Conservation (phyloP, 2,888 invertebrate species). For the Chironomus tentans region DNA sequence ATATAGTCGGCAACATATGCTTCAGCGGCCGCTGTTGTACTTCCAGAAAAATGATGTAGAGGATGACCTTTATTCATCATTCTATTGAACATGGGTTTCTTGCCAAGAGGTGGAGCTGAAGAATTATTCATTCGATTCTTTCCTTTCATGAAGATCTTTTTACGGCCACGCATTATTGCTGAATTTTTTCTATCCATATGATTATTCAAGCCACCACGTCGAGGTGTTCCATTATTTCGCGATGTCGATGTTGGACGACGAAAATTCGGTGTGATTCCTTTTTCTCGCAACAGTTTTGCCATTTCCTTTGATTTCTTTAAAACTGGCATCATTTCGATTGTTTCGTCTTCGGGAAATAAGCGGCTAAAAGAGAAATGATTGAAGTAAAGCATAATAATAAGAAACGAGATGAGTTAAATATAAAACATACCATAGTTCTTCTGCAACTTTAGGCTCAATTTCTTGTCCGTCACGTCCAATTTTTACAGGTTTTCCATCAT, state of each 20-base stretch:
- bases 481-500: slow-evolving; percentile 96
- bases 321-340: slow-evolving; percentile 81
- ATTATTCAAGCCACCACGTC: slow-evolving; percentile 32
- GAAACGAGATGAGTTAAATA: slow-evolving; percentile 19
- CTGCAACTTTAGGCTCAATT: slow-evolving; percentile 91
- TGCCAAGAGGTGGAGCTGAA: neutral
- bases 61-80: slow-evolving; percentile 20
- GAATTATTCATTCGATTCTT: neutral
- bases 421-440: slow-evolving; percentile 61
- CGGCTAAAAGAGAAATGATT: slow-evolving; percentile 40
- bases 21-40: slow-evolving; percentile 63
- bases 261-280: slow-evolving; percentile 46
- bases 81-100: slow-evolving; percentile 21
- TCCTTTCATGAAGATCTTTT: slow-evolving; percentile 45
- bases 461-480: slow-evolving; percentile 99
- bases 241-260: slow-evolving; percentile 36
- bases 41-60: slow-evolving; percentile 31
- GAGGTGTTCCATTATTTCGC: slow-evolving; percentile 37
- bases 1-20: slow-evolving; percentile 84
- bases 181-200: slow-evolving; percentile 12
- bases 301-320: slow-evolving; percentile 77
- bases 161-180: slow-evolving; percentile 37
- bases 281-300: slow-evolving; percentile 52
- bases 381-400: no score
- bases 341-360: slow-evolving; percentile 86